Conservation (phyloP, 2,888 invertebrate genomes). For the Orthonevra nobilis region DNA sequence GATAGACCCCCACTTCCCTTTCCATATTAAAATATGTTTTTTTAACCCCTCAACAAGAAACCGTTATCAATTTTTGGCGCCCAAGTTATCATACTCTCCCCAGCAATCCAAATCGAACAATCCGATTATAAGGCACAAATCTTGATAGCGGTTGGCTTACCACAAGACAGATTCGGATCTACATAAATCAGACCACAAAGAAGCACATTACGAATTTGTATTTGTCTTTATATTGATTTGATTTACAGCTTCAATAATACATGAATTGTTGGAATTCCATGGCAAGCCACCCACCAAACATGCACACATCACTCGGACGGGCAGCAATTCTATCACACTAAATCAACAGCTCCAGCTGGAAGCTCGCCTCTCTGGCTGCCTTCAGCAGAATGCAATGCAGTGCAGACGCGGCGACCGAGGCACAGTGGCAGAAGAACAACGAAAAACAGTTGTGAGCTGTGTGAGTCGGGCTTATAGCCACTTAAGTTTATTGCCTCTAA, state of each 20-base stretch:
- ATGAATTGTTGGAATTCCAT: conserved; percentile 52
- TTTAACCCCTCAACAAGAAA: no score
- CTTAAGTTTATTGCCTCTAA: conserved; percentile 70
- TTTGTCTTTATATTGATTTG: conserved; percentile 44
- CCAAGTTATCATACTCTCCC: no score
- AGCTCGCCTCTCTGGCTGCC: not conserved
- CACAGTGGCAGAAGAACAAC: conserved; percentile 35
- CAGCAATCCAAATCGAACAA: no score
- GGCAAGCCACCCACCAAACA: conserved; percentile 14
- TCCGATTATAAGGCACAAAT: no score
- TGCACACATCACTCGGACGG: not conserved
- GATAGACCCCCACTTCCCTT: no score
- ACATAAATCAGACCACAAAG: no score
- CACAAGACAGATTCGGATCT: no score
- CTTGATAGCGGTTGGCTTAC: no score
- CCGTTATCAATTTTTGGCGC: no score
- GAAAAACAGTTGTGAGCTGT: conserved; percentile 51
- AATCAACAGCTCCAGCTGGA: conserved; percentile 51
- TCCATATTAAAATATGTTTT: no score
- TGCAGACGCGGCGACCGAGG: conserved; percentile 9
- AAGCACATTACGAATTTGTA: conserved; percentile 24
- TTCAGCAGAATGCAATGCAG: not conserved
- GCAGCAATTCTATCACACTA: conserved; percentile 64
- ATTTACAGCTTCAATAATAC: conserved; percentile 66
- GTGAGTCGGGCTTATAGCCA: conserved; percentile 67